Evolutionary conservation across 35 echinoderm and acorn worm species (phyloP), one percentile per base, ranked within the genome.

Genomic region (Ophioderma brevispina): DNA sequence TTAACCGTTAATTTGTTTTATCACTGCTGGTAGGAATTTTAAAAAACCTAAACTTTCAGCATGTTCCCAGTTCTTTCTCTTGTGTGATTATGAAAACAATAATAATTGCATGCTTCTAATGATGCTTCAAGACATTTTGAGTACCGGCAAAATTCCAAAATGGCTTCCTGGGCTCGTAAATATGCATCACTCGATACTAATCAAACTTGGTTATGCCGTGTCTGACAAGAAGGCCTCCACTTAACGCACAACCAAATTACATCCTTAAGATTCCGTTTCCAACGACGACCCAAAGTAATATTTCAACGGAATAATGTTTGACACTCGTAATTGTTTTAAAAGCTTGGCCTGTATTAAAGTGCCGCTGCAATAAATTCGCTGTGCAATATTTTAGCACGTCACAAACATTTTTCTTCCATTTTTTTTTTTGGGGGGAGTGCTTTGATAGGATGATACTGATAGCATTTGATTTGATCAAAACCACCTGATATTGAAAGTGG

Each of bases 311-410:
- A 70, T 25, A 70, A 70, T 70, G 28, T 70, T 4, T 70, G 59
- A 70, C 59, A 70, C 28, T 25, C 59, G 2, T 70, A 70, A 70
- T 70, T 70, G 59, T 70, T 70, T 70, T 70, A 70, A 70, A 70
- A 70, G 59, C 59, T 70, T 46, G 41, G 41, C 41, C 41, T 46
- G 41, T 17, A 46, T 46, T 46, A 46, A 46, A 4, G 17, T 17
- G 17, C 41, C 17, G 41, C 41, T 46, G 5, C 4, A 46, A 17
- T 46, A 46, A 46, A 46, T 46, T 46, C 17, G 41, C 41, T 46
- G 41, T 46, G 41, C 41, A 46, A 46, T 46, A 46, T 46, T 46
- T 46, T 46, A 8, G 41, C 41, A 46, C 41, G 17, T 46, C 41
- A 46, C 17, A 4, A 46, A 4, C 41, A 46, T 46, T 46, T 46